These are phyloP conservation scores for Riparia riparia DNA, from an alignment of 2,113 vertebrate genomes.

Conservation along the genomic window DNA sequence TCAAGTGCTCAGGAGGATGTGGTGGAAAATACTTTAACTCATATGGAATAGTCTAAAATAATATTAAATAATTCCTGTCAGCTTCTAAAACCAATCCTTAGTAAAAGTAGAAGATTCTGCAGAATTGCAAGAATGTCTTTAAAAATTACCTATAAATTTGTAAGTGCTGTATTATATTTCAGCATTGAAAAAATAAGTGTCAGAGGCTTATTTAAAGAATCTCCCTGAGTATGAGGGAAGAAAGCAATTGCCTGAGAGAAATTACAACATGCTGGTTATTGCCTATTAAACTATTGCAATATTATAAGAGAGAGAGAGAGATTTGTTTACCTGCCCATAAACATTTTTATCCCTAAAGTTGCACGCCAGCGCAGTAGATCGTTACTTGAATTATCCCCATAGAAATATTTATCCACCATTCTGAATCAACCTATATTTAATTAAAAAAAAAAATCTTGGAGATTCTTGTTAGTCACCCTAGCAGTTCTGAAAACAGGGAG, in stretches of 20 bases:
- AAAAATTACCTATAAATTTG: neutral
- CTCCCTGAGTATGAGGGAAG: neutral
- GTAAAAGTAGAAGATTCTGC: neutral
- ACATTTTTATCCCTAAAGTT: neutral
- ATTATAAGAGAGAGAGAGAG: neutral
- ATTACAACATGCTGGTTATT: neutral
- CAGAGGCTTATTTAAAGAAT: neutral
- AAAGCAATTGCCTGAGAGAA: neutral
- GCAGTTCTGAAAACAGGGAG: neutral
- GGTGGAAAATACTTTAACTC: neutral
- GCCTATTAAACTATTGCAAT: neutral
- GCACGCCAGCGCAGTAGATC: neutral
- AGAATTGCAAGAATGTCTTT: conserved; percentile 14
- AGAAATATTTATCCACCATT: neutral
- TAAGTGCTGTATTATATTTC: neutral
- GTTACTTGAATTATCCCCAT: neutral
- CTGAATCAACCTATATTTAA: neutral
- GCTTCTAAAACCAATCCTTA: neutral
- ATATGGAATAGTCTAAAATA: neutral
- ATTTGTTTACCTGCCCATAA: neutral
- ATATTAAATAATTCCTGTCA: neutral
- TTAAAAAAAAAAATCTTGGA: neutral
- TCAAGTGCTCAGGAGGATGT: neutral
- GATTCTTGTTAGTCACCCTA: neutral
- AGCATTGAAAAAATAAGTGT: neutral